Percentiles rank a stretch among this genome's conserved stretches.
Evolutionary conservation across 2,113 vertebrate species (phyloP).

Genomic region (Pseudopipra pipra): DNA sequence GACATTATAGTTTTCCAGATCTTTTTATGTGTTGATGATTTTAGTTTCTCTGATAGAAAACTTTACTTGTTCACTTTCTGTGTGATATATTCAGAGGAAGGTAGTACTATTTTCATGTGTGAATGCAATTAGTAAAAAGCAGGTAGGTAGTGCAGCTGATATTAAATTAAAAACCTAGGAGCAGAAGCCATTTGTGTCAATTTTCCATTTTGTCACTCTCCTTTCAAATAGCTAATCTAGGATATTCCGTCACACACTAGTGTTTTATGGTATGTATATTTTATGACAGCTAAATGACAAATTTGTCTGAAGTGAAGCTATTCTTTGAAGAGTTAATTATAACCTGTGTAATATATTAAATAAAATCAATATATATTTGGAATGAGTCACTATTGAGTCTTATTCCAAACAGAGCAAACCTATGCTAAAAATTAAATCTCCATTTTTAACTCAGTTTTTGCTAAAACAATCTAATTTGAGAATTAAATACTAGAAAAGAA

Average conservation of each 20-base stretch:
- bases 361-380: constrained; percentile 55
- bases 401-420: constrained; percentile 26
- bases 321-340: constrained; percentile 64
- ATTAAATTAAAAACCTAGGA: constrained; percentile 27
- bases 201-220: constrained; percentile 40
- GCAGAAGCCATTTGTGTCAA: constrained; percentile 6
- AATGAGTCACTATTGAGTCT: constrained; percentile 8
- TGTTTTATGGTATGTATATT: constrained; percentile 39
- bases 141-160: neutral
- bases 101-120: neutral
- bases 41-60: neutral
- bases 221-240: constrained; percentile 41
- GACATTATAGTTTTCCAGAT: neutral
- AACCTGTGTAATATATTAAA: constrained; percentile 37
- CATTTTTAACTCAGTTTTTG: neutral
- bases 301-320: constrained; percentile 37
- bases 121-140: neutral
- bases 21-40: neutral
- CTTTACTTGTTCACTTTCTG: neutral
- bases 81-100: neutral
- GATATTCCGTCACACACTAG: neutral
- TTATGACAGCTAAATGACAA: constrained; percentile 57
- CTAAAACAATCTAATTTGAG: constrained; percentile 19
- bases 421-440: constrained; percentile 11
- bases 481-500: neutral